phyloP scores from a whole-genome alignment of 2,888 invertebrate species.

The Cryptus armator region DNA sequence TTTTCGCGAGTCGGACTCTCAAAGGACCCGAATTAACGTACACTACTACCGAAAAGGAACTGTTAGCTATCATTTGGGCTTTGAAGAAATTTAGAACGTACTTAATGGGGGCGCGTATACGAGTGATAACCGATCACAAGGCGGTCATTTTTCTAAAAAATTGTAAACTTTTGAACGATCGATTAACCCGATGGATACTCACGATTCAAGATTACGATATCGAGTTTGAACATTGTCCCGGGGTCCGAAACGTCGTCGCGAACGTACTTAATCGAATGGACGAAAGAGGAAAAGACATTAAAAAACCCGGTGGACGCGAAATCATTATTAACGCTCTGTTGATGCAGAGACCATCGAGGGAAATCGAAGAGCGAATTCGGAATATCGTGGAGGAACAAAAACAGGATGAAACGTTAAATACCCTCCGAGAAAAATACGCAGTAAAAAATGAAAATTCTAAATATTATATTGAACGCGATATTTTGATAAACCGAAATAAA shows the following conservation, averaged over 20 bases:
- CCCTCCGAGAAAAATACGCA: no score
- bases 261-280: not conserved
- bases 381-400: no score
- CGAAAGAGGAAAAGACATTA: not conserved
- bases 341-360: no score
- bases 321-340: no score
- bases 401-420: no score
- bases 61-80: slow-evolving; percentile 28
- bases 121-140: slow-evolving; percentile 50
- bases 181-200: slow-evolving; percentile 38
- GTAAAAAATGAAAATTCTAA: no score
- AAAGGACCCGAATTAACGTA: slow-evolving; percentile 34
- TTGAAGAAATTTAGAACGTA: slow-evolving; percentile 36
- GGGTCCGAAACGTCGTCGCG: slow-evolving; percentile 32
- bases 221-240: slow-evolving; percentile 28
- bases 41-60: slow-evolving; percentile 50
- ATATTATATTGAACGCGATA: not conserved
- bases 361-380: no score
- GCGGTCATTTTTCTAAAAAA: slow-evolving; percentile 38
- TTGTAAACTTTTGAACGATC: not conserved
- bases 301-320: not conserved
- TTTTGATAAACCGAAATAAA: not conserved
- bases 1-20: slow-evolving; percentile 70
- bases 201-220: slow-evolving; percentile 39
- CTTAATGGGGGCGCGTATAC: slow-evolving; percentile 32